Evolutionary conservation across 1,140 invertebrate genomes (phyloP).

Genomic region (Neodiprion pinetum): DNA sequence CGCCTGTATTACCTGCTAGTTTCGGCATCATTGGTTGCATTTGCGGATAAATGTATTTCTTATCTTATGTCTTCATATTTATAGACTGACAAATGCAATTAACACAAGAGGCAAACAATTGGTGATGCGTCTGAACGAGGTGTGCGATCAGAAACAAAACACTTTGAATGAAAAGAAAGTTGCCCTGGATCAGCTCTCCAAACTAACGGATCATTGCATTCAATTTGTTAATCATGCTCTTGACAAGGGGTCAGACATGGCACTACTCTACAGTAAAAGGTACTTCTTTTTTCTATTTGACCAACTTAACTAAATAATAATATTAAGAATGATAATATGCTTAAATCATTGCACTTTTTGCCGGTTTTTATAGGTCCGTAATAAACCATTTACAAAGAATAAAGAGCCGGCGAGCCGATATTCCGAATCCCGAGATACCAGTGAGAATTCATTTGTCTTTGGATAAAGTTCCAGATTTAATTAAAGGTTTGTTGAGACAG

Average conservation of each 20-base stretch:
- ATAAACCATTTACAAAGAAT: constrained; percentile 79
- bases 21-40: not conserved
- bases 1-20: not conserved
- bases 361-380: constrained; percentile 53
- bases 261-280: constrained; percentile 84
- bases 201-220: constrained; percentile 86
- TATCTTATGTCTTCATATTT: not conserved
- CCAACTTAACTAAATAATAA: constrained; percentile 8
- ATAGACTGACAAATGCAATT: constrained; percentile 81
- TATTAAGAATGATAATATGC: constrained; percentile 21
- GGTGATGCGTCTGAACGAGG: constrained; percentile 78
- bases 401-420: constrained; percentile 79
- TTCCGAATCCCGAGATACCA: constrained; percentile 85
- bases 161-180: constrained; percentile 83
- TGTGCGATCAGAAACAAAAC: constrained; percentile 84
- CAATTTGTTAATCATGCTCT: constrained; percentile 81
- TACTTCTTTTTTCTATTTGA: constrained; percentile 44
- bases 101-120: constrained; percentile 82
- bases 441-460: constrained; percentile 78
- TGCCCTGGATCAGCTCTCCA: constrained; percentile 78
- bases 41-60: not conserved
- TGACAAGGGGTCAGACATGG: constrained; percentile 81
- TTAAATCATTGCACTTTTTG: constrained; percentile 14
- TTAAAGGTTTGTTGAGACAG: constrained; percentile 67
- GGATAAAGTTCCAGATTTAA: constrained; percentile 79